Conservation (phyloP, 2,888 invertebrate genomes). For the Machimus atricapillus region DNA sequence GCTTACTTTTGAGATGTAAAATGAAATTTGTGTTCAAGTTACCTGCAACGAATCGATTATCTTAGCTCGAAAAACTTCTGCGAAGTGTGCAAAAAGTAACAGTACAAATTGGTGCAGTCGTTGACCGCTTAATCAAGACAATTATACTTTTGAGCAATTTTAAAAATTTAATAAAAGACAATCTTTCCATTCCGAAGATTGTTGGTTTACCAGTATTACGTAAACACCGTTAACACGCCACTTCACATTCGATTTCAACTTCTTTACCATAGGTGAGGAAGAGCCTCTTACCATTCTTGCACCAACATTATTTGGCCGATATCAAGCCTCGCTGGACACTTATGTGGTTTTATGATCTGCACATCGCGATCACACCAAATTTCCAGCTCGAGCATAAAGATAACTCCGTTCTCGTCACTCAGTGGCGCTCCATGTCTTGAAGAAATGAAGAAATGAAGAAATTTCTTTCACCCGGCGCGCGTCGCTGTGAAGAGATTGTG, state of each 20-base stretch:
- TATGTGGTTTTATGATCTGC: neutral
- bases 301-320: neutral
- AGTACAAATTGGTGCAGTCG: neutral
- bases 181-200: neutral
- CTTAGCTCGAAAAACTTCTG: neutral
- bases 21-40: neutral
- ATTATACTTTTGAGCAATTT: neutral
- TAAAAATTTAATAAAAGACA: neutral
- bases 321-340: neutral
- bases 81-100: neutral
- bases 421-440: neutral
- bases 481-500: neutral
- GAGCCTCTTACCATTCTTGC: neutral
- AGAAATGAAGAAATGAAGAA: neutral
- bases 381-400: conserved; percentile 6
- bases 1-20: neutral
- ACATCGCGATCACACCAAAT: conserved; percentile 2
- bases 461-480: conserved; percentile 25
- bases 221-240: conserved; percentile 11
- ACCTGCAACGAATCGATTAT: neutral
- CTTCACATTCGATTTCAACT: conserved; percentile 14
- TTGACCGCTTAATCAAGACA: neutral
- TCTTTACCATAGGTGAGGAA: neutral
- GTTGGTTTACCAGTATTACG: neutral
- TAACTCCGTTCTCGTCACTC: neutral